Evolutionary conservation across 2,888 invertebrate species (phyloP).

Genomic region (Hipparchia sbordonii): DNA sequence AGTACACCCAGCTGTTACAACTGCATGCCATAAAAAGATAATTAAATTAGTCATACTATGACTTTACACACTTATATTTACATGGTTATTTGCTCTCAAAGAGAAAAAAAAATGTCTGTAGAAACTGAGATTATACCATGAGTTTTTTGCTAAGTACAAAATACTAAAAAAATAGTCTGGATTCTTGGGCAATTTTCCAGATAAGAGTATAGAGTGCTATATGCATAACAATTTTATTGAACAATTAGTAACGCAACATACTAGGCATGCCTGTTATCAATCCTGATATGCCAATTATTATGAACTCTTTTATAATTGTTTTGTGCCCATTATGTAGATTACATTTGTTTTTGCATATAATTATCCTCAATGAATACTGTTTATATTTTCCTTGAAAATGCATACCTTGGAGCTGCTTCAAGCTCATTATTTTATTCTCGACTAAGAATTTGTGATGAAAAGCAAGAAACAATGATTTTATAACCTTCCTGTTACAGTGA

Average conservation of each 20-base stretch:
- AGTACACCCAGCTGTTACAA: too few species aligned
- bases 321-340: constrained; percentile 15
- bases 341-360: constrained; percentile 6
- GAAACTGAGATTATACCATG: too few species aligned
- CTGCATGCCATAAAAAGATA: too few species aligned
- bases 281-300: constrained; percentile 26
- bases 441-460: neutral
- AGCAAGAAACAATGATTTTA: too few species aligned
- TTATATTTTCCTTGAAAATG: neutral
- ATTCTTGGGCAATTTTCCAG: neutral
- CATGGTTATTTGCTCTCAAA: too few species aligned
- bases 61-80: too few species aligned
- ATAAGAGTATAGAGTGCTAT: neutral
- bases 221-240: neutral
- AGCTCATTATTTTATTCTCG: neutral
- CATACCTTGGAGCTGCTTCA: neutral
- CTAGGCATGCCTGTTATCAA: constrained; percentile 7
- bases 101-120: too few species aligned
- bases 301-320: constrained; percentile 26
- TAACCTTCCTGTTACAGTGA: too few species aligned
- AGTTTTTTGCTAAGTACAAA: neutral
- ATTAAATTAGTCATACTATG: too few species aligned
- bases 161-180: neutral
- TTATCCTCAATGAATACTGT: neutral
- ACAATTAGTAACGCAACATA: constrained; percentile 7